Evolutionary conservation across 2,888 invertebrate genomes (phyloP).

Genomic region (Acronicta aceris): DNA sequence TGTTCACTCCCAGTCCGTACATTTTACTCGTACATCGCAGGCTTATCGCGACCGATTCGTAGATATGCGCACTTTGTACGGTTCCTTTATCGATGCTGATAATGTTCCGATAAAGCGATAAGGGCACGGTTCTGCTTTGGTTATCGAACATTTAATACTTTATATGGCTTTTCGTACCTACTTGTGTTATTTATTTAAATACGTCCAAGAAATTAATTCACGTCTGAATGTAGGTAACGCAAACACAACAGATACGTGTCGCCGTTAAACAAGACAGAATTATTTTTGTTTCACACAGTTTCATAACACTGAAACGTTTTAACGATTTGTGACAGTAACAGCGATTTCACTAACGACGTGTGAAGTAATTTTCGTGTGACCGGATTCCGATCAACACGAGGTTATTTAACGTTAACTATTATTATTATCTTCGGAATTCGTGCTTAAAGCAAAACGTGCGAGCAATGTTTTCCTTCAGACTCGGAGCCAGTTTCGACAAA

Average conservation of each 20-base stretch:
- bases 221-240: constrained; percentile 32
- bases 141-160: constrained; percentile 58
- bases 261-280: constrained; percentile 13
- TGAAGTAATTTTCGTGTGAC: constrained; percentile 23
- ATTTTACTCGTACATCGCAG: constrained; percentile 40
- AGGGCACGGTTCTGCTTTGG: constrained; percentile 61
- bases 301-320: constrained; percentile 31
- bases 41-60: constrained; percentile 63
- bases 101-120: constrained; percentile 67
- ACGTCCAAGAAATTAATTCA: constrained; percentile 23
- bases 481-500: constrained; percentile 63
- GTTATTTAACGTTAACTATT: constrained; percentile 1
- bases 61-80: constrained; percentile 67
- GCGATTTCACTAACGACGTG: constrained; percentile 19
- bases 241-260: constrained; percentile 21
- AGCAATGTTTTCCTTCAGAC: constrained; percentile 26
- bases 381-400: constrained; percentile 21
- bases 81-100: constrained; percentile 70
- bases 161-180: constrained; percentile 25
- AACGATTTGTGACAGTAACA: constrained; percentile 29
- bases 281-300: constrained; percentile 35
- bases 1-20: constrained; percentile 24
- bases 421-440: constrained; percentile 12
- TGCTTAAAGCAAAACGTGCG: constrained; percentile 23
- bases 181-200: constrained; percentile 22